Evolutionary conservation across 2,113 vertebrate genomes (phyloP).

Genomic region (Aegithalos caudatus): DNA sequence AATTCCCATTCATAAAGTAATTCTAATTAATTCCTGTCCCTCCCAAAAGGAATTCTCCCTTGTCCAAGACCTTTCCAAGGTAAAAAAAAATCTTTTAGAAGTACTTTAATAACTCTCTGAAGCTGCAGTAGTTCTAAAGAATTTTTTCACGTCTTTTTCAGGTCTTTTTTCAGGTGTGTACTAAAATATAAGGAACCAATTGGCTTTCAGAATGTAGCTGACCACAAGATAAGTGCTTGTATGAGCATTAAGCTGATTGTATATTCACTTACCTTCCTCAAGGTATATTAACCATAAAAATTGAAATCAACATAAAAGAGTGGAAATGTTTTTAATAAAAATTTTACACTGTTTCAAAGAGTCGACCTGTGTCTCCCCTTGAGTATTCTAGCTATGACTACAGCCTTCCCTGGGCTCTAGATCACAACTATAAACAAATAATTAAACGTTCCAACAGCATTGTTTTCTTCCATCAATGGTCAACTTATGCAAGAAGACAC

Average conservation of each 20-base stretch:
- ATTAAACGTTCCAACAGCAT: not conserved
- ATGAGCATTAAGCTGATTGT: not conserved
- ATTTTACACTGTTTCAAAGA: not conserved
- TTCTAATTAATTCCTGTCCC: slow-evolving; percentile 27
- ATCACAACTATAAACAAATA: not conserved
- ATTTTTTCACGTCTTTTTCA: too few species aligned
- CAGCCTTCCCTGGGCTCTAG: not conserved
- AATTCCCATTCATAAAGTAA: not conserved
- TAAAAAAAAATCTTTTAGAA: not conserved
- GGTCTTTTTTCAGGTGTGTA: not conserved
- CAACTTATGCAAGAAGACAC: not conserved
- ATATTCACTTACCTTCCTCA: not conserved
- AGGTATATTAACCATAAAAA: not conserved
- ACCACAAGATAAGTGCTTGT: not conserved
- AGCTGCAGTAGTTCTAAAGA: not conserved
- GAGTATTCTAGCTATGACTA: not conserved
- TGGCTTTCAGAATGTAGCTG: not conserved
- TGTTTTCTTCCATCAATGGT: not conserved
- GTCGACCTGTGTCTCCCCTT: not conserved
- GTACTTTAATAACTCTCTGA: not conserved
- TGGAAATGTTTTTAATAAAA: not conserved
- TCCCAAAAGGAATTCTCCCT: not conserved
- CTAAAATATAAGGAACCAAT: not conserved
- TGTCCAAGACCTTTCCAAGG: not conserved
- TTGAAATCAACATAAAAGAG: not conserved